Evolutionary conservation across 1,140 invertebrate species (phyloP).

Genomic region (Wasmannia auropunctata): DNA sequence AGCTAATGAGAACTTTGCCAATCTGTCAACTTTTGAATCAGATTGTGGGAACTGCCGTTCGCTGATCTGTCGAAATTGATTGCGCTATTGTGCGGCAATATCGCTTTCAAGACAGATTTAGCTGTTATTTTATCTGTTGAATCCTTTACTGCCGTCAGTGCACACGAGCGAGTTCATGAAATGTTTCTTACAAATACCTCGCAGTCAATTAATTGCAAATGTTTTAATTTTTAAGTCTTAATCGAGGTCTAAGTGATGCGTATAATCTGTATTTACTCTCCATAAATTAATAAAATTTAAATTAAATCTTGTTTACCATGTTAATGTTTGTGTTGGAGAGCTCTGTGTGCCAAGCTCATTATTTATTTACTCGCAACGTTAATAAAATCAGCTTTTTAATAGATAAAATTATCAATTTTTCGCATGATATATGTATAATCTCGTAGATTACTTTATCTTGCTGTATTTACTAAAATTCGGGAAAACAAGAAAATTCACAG

Average conservation of each 20-base stretch:
- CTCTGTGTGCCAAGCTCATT: background rate
- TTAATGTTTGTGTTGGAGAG: background rate
- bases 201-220: background rate
- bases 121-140: background rate
- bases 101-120: slow-evolving; percentile 2
- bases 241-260: background rate
- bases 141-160: background rate
- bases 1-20: background rate
- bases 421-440: background rate
- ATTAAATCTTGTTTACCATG: background rate
- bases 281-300: background rate
- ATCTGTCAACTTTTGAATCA: background rate
- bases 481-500: background rate
- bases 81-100: slow-evolving; percentile 25
- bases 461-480: background rate
- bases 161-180: background rate
- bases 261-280: background rate
- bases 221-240: background rate
- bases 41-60: background rate
- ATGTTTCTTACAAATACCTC: background rate
- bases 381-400: background rate
- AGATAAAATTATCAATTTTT: background rate
- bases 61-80: slow-evolving; percentile 20
- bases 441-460: background rate
- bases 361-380: background rate